phyloP scores from a whole-genome alignment of 2,797 vertebrate species.

The Myotis vivesi region DNA sequence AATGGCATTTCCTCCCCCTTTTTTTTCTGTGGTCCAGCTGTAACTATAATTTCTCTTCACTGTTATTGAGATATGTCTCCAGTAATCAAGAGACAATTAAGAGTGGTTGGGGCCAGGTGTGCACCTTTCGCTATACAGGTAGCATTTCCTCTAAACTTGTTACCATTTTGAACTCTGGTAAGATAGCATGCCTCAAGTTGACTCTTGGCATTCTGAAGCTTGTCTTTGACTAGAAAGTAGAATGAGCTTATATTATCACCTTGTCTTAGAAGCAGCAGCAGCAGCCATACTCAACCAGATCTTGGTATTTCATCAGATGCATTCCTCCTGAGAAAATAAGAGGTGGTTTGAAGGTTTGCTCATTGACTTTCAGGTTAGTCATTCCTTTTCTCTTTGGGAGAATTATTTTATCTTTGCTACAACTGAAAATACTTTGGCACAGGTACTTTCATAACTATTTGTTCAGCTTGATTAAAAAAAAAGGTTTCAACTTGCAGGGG shows the following conservation, averaged over 20 bases:
- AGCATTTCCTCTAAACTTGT: slow-evolving; percentile 20
- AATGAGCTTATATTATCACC: background rate
- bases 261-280: background rate
- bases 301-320: background rate
- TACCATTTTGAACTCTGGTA: background rate
- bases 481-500: background rate
- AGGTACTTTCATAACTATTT: background rate
- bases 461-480: background rate
- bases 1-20: background rate
- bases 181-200: slow-evolving; percentile 9
- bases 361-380: background rate
- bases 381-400: background rate
- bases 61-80: background rate
- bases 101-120: background rate
- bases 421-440: background rate
- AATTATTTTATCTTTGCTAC: background rate
- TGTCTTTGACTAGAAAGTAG: background rate
- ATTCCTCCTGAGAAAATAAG: background rate
- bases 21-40: background rate
- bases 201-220: slow-evolving; percentile 18
- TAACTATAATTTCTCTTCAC: background rate
- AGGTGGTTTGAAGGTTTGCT: background rate
- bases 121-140: background rate
- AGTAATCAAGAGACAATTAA: background rate
- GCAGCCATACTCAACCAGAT: background rate